phyloP scores from a whole-genome alignment of 1,140 invertebrate species.

The Kradibia gibbosae region DNA sequence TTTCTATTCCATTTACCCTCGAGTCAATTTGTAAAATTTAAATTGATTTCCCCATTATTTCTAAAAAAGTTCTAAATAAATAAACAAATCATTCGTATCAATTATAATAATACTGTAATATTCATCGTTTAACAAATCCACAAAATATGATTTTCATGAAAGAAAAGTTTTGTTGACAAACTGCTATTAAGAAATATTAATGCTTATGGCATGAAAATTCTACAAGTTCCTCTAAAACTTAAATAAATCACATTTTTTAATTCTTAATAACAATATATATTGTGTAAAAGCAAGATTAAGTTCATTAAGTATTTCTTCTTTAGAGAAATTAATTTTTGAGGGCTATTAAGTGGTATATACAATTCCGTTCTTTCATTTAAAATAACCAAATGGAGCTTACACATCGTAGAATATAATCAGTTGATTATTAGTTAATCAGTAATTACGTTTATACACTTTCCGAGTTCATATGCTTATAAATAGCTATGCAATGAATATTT shows the following conservation, averaged over 20 bases:
- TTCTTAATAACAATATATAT: slow-evolving; percentile 11
- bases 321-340: slow-evolving; percentile 8
- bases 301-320: neutral
- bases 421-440: slow-evolving; percentile 38
- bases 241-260: slow-evolving; percentile 23
- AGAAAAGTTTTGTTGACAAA: slow-evolving; percentile 7
- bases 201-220: too few relatives aligned
- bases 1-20: neutral
- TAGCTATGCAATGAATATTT: slow-evolving; percentile 54
- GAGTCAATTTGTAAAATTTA: too few relatives aligned
- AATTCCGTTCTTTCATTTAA: slow-evolving; percentile 53
- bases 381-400: slow-evolving; percentile 21
- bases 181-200: neutral
- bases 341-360: slow-evolving; percentile 13
- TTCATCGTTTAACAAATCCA: slow-evolving; percentile 36
- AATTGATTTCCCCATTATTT: too few relatives aligned
- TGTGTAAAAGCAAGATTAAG: slow-evolving; percentile 21
- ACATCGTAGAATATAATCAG: slow-evolving; percentile 31
- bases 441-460: slow-evolving; percentile 42
- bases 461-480: slow-evolving; percentile 41
- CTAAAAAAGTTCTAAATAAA: too few relatives aligned
- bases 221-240: too few relatives aligned
- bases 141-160: slow-evolving; percentile 15
- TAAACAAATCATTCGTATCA: neutral
- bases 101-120: slow-evolving; percentile 33